These are phyloP conservation scores for Samia ricini DNA, from an alignment of 1,140 invertebrate genomes.

Conservation along the genomic window DNA sequence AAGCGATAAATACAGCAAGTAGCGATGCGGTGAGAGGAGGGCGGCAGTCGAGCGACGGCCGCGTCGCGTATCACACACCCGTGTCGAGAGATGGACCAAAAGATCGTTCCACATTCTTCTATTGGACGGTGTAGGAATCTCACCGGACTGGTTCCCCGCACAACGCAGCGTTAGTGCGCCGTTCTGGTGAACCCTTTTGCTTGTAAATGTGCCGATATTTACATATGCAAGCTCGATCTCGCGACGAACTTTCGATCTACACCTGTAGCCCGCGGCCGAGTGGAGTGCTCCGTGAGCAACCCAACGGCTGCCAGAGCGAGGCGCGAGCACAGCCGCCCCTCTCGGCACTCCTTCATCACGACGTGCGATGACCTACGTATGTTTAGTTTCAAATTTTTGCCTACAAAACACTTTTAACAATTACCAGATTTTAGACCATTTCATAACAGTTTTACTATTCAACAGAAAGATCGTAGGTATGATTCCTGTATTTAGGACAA, in stretches of 20 bases:
- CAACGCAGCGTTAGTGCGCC: slow-evolving; percentile 73
- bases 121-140: slow-evolving; percentile 74
- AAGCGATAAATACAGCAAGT: slow-evolving; percentile 74
- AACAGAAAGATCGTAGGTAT: background rate
- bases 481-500: background rate
- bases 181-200: slow-evolving; percentile 77
- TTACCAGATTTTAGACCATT: background rate
- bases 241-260: slow-evolving; percentile 74
- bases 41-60: slow-evolving; percentile 69
- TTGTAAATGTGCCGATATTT: slow-evolving; percentile 77
- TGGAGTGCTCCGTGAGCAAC: slow-evolving; percentile 47
- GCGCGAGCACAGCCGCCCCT: slow-evolving; percentile 54
- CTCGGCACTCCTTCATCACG: slow-evolving; percentile 58
- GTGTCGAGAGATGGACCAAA: slow-evolving; percentile 64
- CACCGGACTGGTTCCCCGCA: slow-evolving; percentile 73
- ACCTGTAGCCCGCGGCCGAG: slow-evolving; percentile 42
- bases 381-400: slow-evolving; percentile 24
- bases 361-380: slow-evolving; percentile 74
- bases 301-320: slow-evolving; percentile 34
- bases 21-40: slow-evolving; percentile 60
- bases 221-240: slow-evolving; percentile 74
- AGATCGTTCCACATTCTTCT: slow-evolving; percentile 72
- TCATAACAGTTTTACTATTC: background rate
- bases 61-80: slow-evolving; percentile 65
- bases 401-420: background rate